Base-by-base conservation (phyloP, 2,113 vertebrate genomes). In the Semnornis frantzii region DNA sequence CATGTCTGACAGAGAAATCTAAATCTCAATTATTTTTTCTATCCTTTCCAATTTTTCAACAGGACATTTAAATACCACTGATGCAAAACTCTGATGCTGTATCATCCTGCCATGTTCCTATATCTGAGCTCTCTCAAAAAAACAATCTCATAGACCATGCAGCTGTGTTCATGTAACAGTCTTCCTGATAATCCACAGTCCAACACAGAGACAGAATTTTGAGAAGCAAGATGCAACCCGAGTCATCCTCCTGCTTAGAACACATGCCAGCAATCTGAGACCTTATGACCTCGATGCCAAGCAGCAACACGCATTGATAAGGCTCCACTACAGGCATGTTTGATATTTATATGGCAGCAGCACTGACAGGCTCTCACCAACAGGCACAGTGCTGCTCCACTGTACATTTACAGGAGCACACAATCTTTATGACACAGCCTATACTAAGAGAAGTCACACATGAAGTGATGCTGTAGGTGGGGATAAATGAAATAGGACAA, bases 161-260 rank as follows among this genome's bases (percentile, higher is more conserved):
- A n/a, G 4, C 25, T 39, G 14, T 79, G 50, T 33, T 34, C n/a
- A 15, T 17, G 4, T 10, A 72, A 15, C 31, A 70, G 28, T 3
- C 37, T 82, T 55, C n/a, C 55, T 59, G 24, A 54, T 34, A 82
- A 55, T 5, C 6, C 23, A 18, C 0, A 0, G 17, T 20, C 18
- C 9, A 80, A 72, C 20, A 77, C 1, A n/a, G 50, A 52, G 16
- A 23, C 14, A 63, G 31, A 79, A 83, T 18, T 64, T 77, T 73
- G 65, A 83, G 85, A 91, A 92, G 15, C 13, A 57, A 30, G 31
- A 83, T 48, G 23, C 48, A 48, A 91, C 17, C 42, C 58, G 65
- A 78, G 20, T 89, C 64, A 57, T 63, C 17, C 54, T 83, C 42
- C 57, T 54, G 25, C 83, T 93, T 82, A 77, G 39, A 70, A 83